Evolutionary conservation across 2,888 invertebrate species (phyloP).

Genomic region (Pandemis corylana): DNA sequence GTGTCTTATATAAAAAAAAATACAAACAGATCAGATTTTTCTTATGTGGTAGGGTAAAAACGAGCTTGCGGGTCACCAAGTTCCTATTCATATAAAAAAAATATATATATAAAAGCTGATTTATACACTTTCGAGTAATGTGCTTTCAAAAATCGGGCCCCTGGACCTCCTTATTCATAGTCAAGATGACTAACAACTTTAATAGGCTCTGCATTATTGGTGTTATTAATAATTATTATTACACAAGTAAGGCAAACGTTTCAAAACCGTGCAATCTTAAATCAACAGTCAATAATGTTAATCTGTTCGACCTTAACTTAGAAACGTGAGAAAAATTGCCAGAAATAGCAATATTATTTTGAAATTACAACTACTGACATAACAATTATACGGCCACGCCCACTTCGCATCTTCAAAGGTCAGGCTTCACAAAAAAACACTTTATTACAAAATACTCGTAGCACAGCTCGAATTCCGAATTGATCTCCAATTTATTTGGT

Average conservation of each 20-base stretch:
- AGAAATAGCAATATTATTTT: not conserved
- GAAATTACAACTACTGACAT: slow-evolving; percentile 18
- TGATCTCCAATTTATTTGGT: slow-evolving; percentile 5
- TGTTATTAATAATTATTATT: not conserved
- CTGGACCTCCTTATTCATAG: too few species aligned
- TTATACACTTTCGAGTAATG: too few species aligned
- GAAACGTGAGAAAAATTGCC: slow-evolving; percentile 6
- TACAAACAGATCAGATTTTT: too few species aligned
- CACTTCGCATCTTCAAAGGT: slow-evolving; percentile 20
- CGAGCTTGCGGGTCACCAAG: too few species aligned
- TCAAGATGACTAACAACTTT: too few species aligned
- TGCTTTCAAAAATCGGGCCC: too few species aligned
- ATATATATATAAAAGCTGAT: too few species aligned
- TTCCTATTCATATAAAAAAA: too few species aligned
- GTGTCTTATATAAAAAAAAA: too few species aligned
- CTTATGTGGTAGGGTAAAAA: too few species aligned
- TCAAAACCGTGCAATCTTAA: not conserved
- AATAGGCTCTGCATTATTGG: not conserved
- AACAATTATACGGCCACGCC: slow-evolving; percentile 25
- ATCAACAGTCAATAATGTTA: not conserved
- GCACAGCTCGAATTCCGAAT: slow-evolving; percentile 1
- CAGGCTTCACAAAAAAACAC: slow-evolving; percentile 15
- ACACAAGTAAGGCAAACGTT: not conserved
- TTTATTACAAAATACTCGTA: slow-evolving; percentile 6
- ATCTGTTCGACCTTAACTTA: not conserved